Base-by-base conservation (phyloP, 2,113 vertebrate genomes). In the Mungos mungo region DNA sequence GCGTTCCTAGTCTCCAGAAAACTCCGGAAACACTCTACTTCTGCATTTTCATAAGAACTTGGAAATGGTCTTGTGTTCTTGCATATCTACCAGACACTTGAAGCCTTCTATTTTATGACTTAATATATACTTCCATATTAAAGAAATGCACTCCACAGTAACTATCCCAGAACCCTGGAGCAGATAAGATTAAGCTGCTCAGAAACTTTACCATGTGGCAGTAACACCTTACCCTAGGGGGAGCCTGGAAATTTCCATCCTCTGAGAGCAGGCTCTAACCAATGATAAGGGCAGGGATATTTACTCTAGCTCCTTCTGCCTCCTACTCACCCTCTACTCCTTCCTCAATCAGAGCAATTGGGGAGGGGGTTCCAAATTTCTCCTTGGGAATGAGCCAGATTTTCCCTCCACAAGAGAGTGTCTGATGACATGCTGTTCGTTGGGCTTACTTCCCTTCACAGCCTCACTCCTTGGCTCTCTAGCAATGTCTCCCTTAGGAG, bases 261-360 rank as follows among this genome's bases (percentile, higher is more conserved):
- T 15, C 13, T 31, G 29, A 11, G 21, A 38, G 11, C 13, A 35
- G 50, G 13, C 83, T 87, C 71, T 63, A n/a, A 65, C 5, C 23
- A 57, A 14, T 71, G 11, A 50, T 7, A 19, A 80, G 7, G 6
- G 0, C 21, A 77, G 11, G 5, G 29, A 4, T 35, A 7, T n/a
- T 35, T 35, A 11, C 0, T 74, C 18, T 7, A 19, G 38, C 38
- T 18, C 21, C 69, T 66, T 47, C 23, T 16, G 1, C 10, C 25
- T n/a, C 27, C n/a, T 10, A 11, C 2, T 18, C 13, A 10, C 9
- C 12, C 19, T 65, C 10, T 33, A 15, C 10, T 2, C 13, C 2
- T 33, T 23, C 0, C 6, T 29, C 4, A 63, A 0, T n/a, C 23
- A 65, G 21, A 27, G 66, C 33, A 11, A 25, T 33, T 57, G 21